Percentiles rank a stretch among this genome's conserved stretches.
These are phyloP conservation scores for Rhopalosiphum nymphaeae DNA, from an alignment of 2,888 invertebrate genomes.

Conservation along the genomic window DNA sequence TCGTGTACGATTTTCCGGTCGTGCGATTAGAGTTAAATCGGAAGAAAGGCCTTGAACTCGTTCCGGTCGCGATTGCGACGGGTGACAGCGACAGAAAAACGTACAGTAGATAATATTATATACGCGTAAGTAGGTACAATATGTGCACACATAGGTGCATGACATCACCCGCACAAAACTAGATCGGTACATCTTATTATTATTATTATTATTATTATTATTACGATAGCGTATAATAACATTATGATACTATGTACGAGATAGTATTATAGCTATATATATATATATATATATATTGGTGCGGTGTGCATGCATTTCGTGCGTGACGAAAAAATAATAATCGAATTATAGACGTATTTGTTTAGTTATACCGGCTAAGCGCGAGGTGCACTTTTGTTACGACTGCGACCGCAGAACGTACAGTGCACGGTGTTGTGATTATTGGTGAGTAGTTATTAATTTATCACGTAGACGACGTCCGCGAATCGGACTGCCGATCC, in stretches of 20 bases:
- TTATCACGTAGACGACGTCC: neutral
- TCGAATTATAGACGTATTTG: neutral
- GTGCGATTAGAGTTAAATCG: neutral
- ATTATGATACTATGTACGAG: neutral
- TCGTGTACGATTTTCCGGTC: constrained; percentile 23
- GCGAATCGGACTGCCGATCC: neutral
- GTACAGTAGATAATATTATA: neutral
- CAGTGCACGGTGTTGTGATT: neutral
- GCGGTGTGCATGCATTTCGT: neutral
- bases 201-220: neutral
- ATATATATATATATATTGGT: neutral
- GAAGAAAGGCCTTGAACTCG: constrained; percentile 39
- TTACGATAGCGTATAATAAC: neutral
- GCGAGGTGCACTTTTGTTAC: neutral
- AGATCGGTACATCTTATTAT: constrained; percentile 22
- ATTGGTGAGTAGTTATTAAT: neutral
- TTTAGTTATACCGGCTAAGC: too few relatives aligned
- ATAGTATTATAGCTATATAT: neutral
- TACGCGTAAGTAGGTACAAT: neutral
- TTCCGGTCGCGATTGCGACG: constrained; percentile 36
- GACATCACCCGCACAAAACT: constrained; percentile 30
- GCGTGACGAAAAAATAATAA: constrained; percentile 38
- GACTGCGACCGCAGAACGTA: neutral
- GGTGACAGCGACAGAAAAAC: neutral
- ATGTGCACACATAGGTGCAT: neutral